Evolutionary conservation across 2,113 vertebrate species (phyloP).

Genomic region (Charina bottae): DNA sequence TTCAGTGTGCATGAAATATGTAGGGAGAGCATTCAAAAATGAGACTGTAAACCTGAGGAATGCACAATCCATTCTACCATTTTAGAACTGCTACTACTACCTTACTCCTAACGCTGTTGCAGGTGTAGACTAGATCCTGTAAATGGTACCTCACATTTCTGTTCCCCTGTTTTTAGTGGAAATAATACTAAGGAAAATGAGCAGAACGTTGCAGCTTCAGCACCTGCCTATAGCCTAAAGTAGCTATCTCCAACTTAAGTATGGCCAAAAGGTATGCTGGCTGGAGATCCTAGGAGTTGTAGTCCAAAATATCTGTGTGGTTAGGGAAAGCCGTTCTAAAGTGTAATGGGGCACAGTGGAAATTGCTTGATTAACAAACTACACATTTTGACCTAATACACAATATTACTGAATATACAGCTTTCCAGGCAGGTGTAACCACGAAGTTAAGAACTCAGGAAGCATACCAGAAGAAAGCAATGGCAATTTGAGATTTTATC

Average conservation of each 20-base stretch:
- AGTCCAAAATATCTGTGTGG: not conserved
- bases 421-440: not conserved
- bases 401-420: not conserved
- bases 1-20: not conserved
- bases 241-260: not conserved
- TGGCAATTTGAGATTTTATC: too few species aligned
- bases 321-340: not conserved
- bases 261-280: not conserved
- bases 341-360: not conserved
- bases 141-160: not conserved
- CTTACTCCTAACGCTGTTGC: not conserved
- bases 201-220: not conserved
- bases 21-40: not conserved
- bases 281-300: not conserved
- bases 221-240: not conserved
- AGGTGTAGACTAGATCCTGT: not conserved
- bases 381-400: not conserved
- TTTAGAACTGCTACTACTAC: not conserved
- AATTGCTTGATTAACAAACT: not conserved
- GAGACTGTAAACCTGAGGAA: not conserved
- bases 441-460: not conserved
- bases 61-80: not conserved
- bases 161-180: not conserved
- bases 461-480: not conserved
- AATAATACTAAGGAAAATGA: not conserved